phyloP scores from a whole-genome alignment of 2,113 vertebrate species.

The Scomber japonicus region DNA sequence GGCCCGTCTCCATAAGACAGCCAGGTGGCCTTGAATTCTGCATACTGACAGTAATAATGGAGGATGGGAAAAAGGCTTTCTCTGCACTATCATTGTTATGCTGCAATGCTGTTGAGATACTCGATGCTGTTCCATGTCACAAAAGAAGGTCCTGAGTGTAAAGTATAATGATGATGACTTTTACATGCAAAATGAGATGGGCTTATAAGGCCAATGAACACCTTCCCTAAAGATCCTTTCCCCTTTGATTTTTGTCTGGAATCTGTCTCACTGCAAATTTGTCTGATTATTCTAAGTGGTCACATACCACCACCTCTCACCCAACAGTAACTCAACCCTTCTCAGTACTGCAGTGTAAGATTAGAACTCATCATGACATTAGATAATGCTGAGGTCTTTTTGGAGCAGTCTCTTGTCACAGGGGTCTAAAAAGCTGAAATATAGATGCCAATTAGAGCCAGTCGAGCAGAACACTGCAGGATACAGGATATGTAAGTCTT shows the following conservation, averaged over 20 bases:
- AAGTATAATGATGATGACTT: conserved; percentile 45
- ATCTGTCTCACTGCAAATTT: conserved; percentile 65
- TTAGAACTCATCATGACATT: conserved; percentile 55
- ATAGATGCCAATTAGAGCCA: conserved; percentile 61
- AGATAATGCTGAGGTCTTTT: conserved; percentile 47
- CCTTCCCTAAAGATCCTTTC: conserved; percentile 24
- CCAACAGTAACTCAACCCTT: conserved; percentile 57
- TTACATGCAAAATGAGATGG: conserved; percentile 52
- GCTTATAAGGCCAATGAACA: conserved; percentile 13
- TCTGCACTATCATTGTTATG: conserved; percentile 33
- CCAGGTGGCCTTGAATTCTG: conserved; percentile 72
- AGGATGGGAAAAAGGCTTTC: conserved; percentile 42
- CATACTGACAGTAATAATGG: conserved; percentile 54
- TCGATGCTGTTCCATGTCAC: conserved; percentile 3
- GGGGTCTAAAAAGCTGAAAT: conserved; percentile 36
- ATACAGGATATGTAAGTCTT: neutral
- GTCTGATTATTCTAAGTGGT: conserved; percentile 78
- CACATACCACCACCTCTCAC: conserved; percentile 81
- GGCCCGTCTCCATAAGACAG: conserved; percentile 53
- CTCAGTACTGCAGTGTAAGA: conserved; percentile 43
- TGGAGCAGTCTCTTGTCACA: conserved; percentile 28
- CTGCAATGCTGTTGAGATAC: conserved; percentile 41
- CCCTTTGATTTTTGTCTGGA: conserved; percentile 73
- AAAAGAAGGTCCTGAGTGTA: conserved; percentile 34
- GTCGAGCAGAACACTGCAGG: conserved; percentile 33